phyloP scores from a whole-genome alignment of 1,140 invertebrate species.

The Solen grandis region DNA sequence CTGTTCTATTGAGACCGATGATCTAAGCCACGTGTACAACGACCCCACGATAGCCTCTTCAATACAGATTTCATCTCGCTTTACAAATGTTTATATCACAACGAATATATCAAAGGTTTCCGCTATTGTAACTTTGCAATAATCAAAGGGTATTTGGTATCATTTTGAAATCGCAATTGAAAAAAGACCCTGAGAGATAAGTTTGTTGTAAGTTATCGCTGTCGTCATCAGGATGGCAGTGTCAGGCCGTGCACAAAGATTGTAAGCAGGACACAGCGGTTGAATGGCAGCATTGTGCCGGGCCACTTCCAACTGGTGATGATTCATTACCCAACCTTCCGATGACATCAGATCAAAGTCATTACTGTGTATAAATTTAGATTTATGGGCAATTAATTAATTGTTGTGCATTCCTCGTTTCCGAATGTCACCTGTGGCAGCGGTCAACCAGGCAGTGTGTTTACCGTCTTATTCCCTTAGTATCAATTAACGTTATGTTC shows the following conservation, averaged over 20 bases:
- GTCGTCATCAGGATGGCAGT: neutral
- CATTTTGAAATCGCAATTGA: conserved; percentile 32
- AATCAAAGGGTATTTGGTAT: conserved; percentile 42
- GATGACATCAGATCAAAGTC: too few species aligned
- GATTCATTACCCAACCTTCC: too few species aligned
- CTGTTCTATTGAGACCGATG: neutral
- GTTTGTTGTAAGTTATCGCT: neutral
- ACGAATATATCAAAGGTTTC: conserved; percentile 17
- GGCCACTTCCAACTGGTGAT: neutral
- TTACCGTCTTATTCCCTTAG: too few species aligned
- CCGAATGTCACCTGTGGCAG: too few species aligned
- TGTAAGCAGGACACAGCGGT: neutral
- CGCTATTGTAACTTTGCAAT: neutral
- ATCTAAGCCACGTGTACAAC: too few species aligned
- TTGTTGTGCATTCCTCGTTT: too few species aligned
- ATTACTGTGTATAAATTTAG: too few species aligned
- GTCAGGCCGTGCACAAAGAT: neutral
- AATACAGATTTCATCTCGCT: conserved; percentile 15
- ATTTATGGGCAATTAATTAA: too few species aligned
- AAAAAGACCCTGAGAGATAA: conserved; percentile 16
- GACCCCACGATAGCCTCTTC: too few species aligned
- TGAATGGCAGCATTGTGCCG: neutral
- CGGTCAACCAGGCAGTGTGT: too few species aligned
- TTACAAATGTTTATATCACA: neutral
- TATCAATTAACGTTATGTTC: too few species aligned